Conservation (phyloP, 2,113 vertebrate species). For the Heliornis fulica region DNA sequence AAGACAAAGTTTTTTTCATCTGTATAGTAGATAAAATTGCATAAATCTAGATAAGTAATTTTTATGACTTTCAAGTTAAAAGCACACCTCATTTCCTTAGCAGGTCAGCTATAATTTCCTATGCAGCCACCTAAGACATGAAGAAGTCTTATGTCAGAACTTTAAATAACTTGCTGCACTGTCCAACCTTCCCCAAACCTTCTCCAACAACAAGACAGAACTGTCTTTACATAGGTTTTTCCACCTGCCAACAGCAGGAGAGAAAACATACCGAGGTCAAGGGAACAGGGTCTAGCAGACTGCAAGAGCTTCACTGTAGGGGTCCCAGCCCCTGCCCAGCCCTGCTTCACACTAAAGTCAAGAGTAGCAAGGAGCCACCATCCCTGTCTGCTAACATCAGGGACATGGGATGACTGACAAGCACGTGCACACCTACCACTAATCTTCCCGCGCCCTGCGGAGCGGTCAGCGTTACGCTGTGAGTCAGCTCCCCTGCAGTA, state of each 20-base stretch:
- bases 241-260: background rate
- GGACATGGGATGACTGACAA: background rate
- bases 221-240: background rate
- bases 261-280: accelerated
- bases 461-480: background rate
- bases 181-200: background rate
- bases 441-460: background rate
- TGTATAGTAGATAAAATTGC: background rate
- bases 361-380: background rate
- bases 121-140: background rate
- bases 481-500: background rate
- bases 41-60: background rate
- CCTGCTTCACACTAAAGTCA: background rate
- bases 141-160: slow-evolving; percentile 19
- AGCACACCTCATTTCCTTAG: slow-evolving; percentile 27
- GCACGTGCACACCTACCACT: background rate
- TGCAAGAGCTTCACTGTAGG: background rate
- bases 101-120: slow-evolving; percentile 39
- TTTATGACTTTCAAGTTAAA: background rate
- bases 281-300: background rate
- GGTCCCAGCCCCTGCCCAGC: background rate
- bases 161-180: background rate
- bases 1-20: background rate
- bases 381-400: background rate
- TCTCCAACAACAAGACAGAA: background rate